phyloP scores from a whole-genome alignment of 2,797 vertebrate genomes.

The Enteromius treurensis region DNA sequence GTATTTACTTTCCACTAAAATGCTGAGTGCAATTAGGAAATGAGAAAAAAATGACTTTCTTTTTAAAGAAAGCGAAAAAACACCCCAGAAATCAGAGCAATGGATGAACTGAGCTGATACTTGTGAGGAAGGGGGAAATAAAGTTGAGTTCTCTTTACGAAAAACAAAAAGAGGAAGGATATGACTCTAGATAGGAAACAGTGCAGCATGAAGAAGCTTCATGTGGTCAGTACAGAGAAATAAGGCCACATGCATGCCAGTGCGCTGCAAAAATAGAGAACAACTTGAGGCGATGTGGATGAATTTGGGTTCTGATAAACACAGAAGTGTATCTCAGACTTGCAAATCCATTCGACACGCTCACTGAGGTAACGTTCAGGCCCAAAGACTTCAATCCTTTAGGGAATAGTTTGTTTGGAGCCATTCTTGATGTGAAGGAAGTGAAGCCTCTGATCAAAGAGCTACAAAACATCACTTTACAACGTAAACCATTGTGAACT shows the following conservation, averaged over 20 bases:
- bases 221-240: conserved; percentile 42
- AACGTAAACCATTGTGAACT: background rate
- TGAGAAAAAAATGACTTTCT: background rate
- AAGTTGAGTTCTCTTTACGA: conserved; percentile 56
- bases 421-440: conserved; percentile 4
- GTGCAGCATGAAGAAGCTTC: conserved; percentile 58
- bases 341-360: background rate
- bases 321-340: background rate
- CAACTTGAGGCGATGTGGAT: background rate
- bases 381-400: background rate
- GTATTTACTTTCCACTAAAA: conserved; percentile 3
- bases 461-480: background rate
- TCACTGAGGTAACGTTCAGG: background rate
- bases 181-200: conserved; percentile 70
- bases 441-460: background rate
- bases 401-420: background rate
- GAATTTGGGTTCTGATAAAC: background rate
- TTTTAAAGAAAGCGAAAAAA: conserved; percentile 5
- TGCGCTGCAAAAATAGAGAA: background rate
- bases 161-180: conserved; percentile 71
- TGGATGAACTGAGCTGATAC: conserved; percentile 50
- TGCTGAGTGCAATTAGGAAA: background rate
- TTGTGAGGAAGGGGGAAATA: conserved; percentile 58
- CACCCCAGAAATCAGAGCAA: background rate
- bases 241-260: conserved; percentile 21